A percentile compares a stretch with the other conserved stretches of the same genome.
Evolutionary conservation across 2,888 invertebrate genomes (phyloP).

Genomic region (Labia minor): DNA sequence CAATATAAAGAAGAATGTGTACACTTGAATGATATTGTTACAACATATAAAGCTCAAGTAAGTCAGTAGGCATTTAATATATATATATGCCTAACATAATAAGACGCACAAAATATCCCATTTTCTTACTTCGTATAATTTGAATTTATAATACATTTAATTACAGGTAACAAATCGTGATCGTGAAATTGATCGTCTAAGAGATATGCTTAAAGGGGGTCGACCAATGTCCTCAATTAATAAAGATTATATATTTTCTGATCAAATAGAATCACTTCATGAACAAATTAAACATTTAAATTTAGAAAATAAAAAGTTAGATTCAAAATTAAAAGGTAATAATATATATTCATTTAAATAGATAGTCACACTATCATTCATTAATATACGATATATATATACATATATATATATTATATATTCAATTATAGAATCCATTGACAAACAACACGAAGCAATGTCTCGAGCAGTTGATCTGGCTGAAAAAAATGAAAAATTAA

Average conservation of each 20-base stretch:
- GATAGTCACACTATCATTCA: no score
- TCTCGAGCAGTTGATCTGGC: constrained; percentile 58
- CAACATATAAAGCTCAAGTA: constrained; percentile 38
- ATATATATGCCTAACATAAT: no score
- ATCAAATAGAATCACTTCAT: constrained; percentile 36
- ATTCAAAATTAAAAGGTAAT: constrained; percentile 42
- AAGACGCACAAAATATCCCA: no score
- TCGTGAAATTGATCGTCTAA: constrained; percentile 58
- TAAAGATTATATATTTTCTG: constrained; percentile 48
- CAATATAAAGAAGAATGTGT: constrained; percentile 37
- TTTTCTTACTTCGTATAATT: no score
- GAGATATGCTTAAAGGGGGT: constrained; percentile 58
- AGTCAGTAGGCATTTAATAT: no score
- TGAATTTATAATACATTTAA: neutral
- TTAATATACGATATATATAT: neutral
- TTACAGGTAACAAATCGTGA: constrained; percentile 40
- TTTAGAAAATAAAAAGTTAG: constrained; percentile 48
- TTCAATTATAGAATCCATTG: constrained; percentile 40
- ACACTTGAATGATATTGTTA: constrained; percentile 34
- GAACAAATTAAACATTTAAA: constrained; percentile 49
- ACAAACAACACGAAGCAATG: constrained; percentile 73
- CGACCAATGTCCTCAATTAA: constrained; percentile 51
- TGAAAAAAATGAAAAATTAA: constrained; percentile 58
- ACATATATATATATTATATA: neutral
- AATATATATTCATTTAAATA: constrained; percentile 19